A percentile compares a stretch with the other conserved stretches of the same genome.
These are phyloP conservation scores for Dermochelys coriacea DNA, from an alignment of 2,797 vertebrate species.

Conservation along the genomic window DNA sequence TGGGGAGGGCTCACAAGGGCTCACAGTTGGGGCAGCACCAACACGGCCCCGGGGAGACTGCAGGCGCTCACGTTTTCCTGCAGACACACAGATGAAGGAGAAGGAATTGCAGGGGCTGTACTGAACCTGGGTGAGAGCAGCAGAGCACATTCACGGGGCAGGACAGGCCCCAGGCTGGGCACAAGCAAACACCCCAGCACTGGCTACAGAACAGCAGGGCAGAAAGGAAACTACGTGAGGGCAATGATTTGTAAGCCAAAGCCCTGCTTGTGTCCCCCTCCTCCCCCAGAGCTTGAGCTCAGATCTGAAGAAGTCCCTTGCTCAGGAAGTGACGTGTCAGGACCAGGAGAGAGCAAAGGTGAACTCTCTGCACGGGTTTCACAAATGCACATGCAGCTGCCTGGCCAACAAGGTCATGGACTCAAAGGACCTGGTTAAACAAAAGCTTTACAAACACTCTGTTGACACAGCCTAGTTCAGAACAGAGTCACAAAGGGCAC, in stretches of 20 bases:
- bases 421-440: constrained; percentile 22
- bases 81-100: not conserved
- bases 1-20: not conserved
- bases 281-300: not conserved
- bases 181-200: not conserved
- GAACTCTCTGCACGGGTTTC: not conserved
- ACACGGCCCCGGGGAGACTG: not conserved
- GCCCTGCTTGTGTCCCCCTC: too few relatives aligned
- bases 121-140: not conserved
- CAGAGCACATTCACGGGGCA: not conserved
- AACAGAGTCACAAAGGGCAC: constrained; percentile 78
- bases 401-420: not conserved
- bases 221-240: not conserved
- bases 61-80: not conserved
- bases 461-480: constrained; percentile 76
- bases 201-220: not conserved
- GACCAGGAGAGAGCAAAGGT: not conserved
- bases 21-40: not conserved
- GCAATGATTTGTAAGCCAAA: not conserved
- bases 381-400: not conserved
- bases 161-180: not conserved
- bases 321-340: not conserved
- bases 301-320: not conserved
- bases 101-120: not conserved
- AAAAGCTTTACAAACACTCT: constrained; percentile 17